Evolutionary conservation across 2,888 invertebrate species (phyloP), one percentile per base, ranked within the genome.

Genomic region (Himalopsyche anomala): DNA sequence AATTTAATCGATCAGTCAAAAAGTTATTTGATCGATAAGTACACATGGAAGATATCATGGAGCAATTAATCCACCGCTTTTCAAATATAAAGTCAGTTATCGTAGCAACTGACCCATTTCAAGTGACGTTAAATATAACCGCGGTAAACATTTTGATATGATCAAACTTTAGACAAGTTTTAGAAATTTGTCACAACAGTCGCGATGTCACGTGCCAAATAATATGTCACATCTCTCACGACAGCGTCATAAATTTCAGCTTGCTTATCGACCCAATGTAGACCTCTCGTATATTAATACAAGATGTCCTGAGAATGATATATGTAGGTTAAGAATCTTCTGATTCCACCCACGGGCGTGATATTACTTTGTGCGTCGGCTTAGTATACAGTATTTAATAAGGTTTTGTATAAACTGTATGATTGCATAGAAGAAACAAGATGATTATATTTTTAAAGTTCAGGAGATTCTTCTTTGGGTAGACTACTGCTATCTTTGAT

Each of bases 151-250:
- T 12, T 38, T 74, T 74, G 74, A 74, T 36, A 74, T 15, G 36
- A 74, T 74, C 36, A 74, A 74, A 74, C 74, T 36, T 74, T 6
- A 74, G 36, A 38, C 36, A 74, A 74, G 12, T 74, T 74, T 36
- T 36, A 28, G 28, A 12, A 74, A 74, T 36, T 36, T 74, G 36
- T 74, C 74, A 36, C 36, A 74, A 74, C 74, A 74, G 36, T 74
- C 74, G 36, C 74, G 36, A 74, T 36, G 74, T 74, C 74, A 74
- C 74, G 74, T 74, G 28, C 38, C 74, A 36, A 74, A 74, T 28
- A 38, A 74, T 36, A 74, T 74, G 36, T 74, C 74, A 74, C 74
- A 74, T 36, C 36, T 74, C 74, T 74, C 74, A 74, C 74, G 74
- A 74, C 28, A 74, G 11, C 36, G 12, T 74, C 74, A 36, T 74